phyloP scores from a whole-genome alignment of 2,888 invertebrate species.

The Sepiola atlantica region DNA sequence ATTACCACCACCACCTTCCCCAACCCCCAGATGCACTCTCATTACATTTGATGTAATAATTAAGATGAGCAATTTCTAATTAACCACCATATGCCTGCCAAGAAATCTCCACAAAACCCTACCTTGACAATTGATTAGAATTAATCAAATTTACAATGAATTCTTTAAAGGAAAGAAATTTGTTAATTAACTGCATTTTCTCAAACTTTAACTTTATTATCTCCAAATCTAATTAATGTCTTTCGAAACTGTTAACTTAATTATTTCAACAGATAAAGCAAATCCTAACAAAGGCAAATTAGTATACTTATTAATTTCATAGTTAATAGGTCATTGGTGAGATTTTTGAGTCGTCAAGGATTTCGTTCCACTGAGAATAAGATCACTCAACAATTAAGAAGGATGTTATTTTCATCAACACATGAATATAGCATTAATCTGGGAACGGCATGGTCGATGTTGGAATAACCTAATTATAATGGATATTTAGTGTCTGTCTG shows the following conservation, averaged over 20 bases:
- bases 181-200: neutral
- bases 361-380: neutral
- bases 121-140: neutral
- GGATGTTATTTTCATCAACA: neutral
- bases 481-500: too few species aligned
- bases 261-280: neutral
- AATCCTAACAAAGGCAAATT: neutral
- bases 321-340: neutral
- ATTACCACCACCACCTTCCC: too few species aligned
- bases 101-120: neutral
- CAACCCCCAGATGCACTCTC: neutral
- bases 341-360: neutral
- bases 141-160: conserved; percentile 1
- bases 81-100: neutral
- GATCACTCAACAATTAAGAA: neutral
- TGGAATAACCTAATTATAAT: neutral
- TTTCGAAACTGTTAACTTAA: neutral
- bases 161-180: neutral
- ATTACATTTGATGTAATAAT: neutral
- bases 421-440: neutral
- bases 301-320: neutral
- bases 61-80: neutral
- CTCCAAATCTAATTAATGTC: neutral
- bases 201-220: conserved; percentile 37
- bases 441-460: neutral